Evolutionary conservation across 2,113 vertebrate species (phyloP), one percentile per base, ranked within the genome.

Genomic region (Ophiodon elongatus): DNA sequence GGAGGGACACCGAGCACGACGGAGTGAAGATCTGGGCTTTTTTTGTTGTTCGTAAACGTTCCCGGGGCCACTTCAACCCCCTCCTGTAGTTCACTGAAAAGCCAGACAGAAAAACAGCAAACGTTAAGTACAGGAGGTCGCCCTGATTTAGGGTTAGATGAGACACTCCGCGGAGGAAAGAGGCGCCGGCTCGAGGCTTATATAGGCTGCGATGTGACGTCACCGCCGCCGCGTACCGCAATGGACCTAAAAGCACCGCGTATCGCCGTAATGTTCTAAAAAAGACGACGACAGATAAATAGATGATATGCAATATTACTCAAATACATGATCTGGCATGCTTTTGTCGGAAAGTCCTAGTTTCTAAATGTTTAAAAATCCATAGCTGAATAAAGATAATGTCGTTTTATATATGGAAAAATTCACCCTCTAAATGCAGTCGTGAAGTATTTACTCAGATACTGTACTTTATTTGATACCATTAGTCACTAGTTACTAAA

Each of bases 71-170:
- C 64, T 8, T 56, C 13, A 25, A 64, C 50, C 17, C 11, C 62
- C 83, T 79, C 89, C 86, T 82, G 88, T 91, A 45, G 86, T 82
- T 84, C 37, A 47, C 90, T 93, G 91, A 93, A 93, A 60, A 94
- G 91, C 91, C 88, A 33, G 41, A 76, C 39, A 77, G 2, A 3
- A 92, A 94, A 94, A 93, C 92, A 94, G 85, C 37, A 50, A 85
- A 88, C 90, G 25, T 14, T 33, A 0, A 1, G 76, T 73, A 92
- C 92, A 83, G 59, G 63, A 57, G 23, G 21, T 0, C 0, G 0
- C 3, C 69, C 19, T 0, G 0, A 88, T 4, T 69, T 94, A 95
- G 94, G 93, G 94, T 94, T 95, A 95, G 92, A 54, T 0, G 0
- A 70, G 2, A 80, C 83, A 91, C 93, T 59, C 93, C 89, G 86